Conservation (phyloP, 2,888 invertebrate species). For the Xestia c-nigrum region DNA sequence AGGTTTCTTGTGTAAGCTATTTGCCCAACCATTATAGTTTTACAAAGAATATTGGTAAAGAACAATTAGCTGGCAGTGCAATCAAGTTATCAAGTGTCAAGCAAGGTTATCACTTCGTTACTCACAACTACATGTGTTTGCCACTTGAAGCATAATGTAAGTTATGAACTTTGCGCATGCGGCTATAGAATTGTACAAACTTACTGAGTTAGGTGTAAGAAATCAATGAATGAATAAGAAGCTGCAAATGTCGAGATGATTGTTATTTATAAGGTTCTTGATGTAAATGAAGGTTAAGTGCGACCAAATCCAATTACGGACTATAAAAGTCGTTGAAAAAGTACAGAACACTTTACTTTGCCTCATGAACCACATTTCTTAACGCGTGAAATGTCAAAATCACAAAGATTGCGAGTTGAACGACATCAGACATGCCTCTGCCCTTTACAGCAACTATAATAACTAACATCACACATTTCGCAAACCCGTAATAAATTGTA, state of each 20-base stretch:
- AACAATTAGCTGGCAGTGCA: constrained; percentile 63
- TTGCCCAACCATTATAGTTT: constrained; percentile 67
- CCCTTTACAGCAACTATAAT: constrained; percentile 53
- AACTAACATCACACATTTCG: constrained; percentile 47
- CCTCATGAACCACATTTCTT: constrained; percentile 36
- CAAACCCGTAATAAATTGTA: constrained; percentile 47
- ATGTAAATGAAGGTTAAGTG: constrained; percentile 4
- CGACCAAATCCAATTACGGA: background rate
- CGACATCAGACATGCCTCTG: constrained; percentile 19
- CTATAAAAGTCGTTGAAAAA: constrained; percentile 13
- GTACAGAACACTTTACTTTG: constrained; percentile 12
- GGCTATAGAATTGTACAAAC: background rate
- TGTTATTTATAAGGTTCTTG: background rate
- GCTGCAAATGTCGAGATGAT: background rate
- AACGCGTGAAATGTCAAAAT: constrained; percentile 53
- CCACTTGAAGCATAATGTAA: constrained; percentile 19
- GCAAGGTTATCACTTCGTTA: constrained; percentile 62
- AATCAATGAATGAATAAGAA: background rate
- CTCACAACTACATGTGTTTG: constrained; percentile 34
- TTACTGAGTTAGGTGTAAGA: background rate
- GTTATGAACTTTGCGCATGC: background rate
- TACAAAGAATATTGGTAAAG: constrained; percentile 62
- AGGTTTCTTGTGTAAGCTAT: constrained; percentile 62
- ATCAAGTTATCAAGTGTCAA: constrained; percentile 57
- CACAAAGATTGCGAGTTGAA: constrained; percentile 44